These are phyloP conservation scores for Xestia c-nigrum DNA, from an alignment of 2,888 invertebrate species.

Conservation along the genomic window DNA sequence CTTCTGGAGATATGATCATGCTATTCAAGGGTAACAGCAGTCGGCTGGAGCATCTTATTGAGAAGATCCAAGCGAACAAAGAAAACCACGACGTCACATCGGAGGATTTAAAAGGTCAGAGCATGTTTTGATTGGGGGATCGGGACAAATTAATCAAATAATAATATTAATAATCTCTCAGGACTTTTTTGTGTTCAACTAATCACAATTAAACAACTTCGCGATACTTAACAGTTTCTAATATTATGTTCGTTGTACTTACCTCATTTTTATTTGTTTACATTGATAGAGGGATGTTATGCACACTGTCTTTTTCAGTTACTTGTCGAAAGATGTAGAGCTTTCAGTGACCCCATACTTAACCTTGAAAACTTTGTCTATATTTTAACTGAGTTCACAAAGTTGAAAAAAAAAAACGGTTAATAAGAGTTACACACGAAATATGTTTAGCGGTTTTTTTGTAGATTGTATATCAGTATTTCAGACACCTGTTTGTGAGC, in stretches of 20 bases:
- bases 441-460: background rate
- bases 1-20: slow-evolving; percentile 91
- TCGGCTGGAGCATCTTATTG: slow-evolving; percentile 95
- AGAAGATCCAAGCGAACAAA: slow-evolving; percentile 96
- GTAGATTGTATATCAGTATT: background rate
- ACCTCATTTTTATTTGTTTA: background rate
- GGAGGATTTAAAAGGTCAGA: slow-evolving; percentile 89
- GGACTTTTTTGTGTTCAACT: background rate
- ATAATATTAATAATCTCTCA: background rate
- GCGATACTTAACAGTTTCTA: background rate
- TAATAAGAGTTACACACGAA: background rate
- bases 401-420: background rate
- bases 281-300: background rate
- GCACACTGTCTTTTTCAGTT: background rate
- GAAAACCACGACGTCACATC: slow-evolving; percentile 91
- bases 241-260: background rate
- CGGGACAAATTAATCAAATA: background rate
- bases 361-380: background rate
- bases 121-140: background rate
- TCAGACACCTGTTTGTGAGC: background rate
- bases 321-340: background rate
- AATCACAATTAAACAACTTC: background rate
- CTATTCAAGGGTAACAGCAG: slow-evolving; percentile 97
- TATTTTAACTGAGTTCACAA: background rate
- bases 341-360: background rate